A percentile compares a stretch with the other conserved stretches of the same genome.
phyloP scores from a whole-genome alignment of 2,797 vertebrate species.

The Eulemur albifrons region DNA sequence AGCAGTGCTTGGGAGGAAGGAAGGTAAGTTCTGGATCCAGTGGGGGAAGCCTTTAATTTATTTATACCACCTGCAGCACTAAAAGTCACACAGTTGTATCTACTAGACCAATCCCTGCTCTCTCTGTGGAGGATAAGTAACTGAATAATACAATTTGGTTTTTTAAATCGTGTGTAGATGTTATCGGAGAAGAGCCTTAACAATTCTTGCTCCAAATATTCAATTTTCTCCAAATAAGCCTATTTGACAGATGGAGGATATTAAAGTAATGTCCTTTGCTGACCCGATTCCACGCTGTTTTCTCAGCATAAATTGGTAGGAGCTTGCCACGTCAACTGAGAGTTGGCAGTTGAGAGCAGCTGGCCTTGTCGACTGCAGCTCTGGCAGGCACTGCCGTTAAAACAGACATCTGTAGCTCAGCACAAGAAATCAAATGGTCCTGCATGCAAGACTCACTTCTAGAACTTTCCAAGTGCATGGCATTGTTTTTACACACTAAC shows the following conservation, averaged over 20 bases:
- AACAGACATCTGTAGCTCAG: slow-evolving; percentile 57
- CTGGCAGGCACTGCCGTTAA: not conserved
- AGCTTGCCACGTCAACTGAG: not conserved
- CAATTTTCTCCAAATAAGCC: slow-evolving; percentile 23
- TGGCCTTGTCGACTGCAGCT: not conserved
- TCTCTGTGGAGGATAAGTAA: not conserved
- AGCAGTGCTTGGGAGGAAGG: slow-evolving; percentile 89
- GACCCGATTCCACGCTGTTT: slow-evolving; percentile 49
- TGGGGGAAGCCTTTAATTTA: not conserved
- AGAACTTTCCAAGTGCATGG: slow-evolving; percentile 76
- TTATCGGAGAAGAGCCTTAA: slow-evolving; percentile 21
- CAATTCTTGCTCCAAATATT: not conserved
- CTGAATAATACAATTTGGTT: not conserved
- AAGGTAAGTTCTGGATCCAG: slow-evolving; percentile 86
- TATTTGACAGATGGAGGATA: slow-evolving; percentile 58
- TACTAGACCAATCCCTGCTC: not conserved
- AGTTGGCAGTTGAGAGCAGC: slow-evolving; percentile 45
- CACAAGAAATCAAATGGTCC: not conserved
- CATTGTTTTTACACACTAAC: slow-evolving; percentile 82
- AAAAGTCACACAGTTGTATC: not conserved
- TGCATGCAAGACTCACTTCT: slow-evolving; percentile 70
- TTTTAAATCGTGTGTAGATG: not conserved
- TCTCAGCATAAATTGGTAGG: slow-evolving; percentile 29
- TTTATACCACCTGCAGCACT: not conserved
- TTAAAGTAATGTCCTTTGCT: slow-evolving; percentile 51